Evolutionary conservation across 1,140 invertebrate species (phyloP).

Genomic region (Acyrthosiphon pisum): DNA sequence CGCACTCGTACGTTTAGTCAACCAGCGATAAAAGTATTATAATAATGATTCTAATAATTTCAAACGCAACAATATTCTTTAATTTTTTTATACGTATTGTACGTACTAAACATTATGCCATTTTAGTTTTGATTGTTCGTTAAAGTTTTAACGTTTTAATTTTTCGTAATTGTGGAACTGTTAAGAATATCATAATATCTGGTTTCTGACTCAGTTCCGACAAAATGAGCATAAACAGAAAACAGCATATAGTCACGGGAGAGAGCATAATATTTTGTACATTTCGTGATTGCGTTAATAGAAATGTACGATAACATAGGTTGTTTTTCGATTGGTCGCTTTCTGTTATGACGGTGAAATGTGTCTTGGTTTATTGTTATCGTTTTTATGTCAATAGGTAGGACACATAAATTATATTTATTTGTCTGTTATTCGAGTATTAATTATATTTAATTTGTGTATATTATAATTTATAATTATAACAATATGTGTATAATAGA

Average conservation of each 20-base stretch:
- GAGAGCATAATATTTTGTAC: no score
- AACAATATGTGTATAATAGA: no score
- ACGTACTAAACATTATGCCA: no score
- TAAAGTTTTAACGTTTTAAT: neutral
- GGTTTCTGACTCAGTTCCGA: neutral
- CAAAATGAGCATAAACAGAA: neutral
- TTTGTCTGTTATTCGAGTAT: neutral
- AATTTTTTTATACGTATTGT: no score
- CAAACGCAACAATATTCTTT: no score
- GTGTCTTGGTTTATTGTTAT: neutral
- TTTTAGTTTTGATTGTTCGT: neutral
- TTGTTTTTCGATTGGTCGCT: neutral
- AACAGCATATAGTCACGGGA: no score
- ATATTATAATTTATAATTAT: neutral
- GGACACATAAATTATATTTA: neutral
- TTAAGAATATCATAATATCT: neutral
- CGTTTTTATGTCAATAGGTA: neutral
- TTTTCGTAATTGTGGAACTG: no score
- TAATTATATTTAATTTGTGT: neutral
- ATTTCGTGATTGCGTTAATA: neutral
- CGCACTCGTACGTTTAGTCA: no score
- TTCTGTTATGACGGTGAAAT: neutral
- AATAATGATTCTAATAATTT: no score
- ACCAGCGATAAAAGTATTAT: no score
- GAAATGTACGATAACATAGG: neutral